phyloP scores from a whole-genome alignment of 2,888 invertebrate genomes.

The Cataglyphis altisquamis region DNA sequence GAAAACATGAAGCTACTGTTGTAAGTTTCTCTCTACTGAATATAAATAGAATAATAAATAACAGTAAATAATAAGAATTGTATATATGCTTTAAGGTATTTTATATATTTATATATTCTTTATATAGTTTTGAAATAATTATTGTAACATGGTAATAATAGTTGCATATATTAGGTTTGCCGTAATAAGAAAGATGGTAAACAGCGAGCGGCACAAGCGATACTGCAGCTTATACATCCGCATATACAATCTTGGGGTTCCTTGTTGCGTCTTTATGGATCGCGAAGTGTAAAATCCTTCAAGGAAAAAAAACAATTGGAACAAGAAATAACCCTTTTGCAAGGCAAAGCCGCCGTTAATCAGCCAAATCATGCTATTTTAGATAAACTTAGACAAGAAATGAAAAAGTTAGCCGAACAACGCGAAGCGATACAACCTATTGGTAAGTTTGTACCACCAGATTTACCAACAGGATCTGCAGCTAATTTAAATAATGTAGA shows the following conservation, averaged over 20 bases:
- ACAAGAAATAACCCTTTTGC: constrained; percentile 96
- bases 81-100: neutral
- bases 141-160: neutral
- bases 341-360: constrained; percentile 95
- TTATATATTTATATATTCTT: neutral
- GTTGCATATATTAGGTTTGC: constrained; percentile 88
- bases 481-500: constrained; percentile 94
- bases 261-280: constrained; percentile 96
- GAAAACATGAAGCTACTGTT: constrained; percentile 96
- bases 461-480: constrained; percentile 91
- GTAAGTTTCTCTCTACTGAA: constrained; percentile 77
- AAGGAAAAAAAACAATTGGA: constrained; percentile 97
- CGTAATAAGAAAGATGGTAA: constrained; percentile 99
- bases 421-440: constrained; percentile 87
- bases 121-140: neutral
- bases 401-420: constrained; percentile 91
- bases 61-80: constrained; percentile 10
- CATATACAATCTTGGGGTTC: constrained; percentile 98
- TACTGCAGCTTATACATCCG: constrained; percentile 96
- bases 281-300: constrained; percentile 95
- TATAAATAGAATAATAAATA: neutral
- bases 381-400: constrained; percentile 93
- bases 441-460: constrained; percentile 89
- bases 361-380: constrained; percentile 97
- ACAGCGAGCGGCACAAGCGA: constrained; percentile 97